phyloP scores from a whole-genome alignment of 2,113 vertebrate genomes.

The Ranitomeya imitator region DNA sequence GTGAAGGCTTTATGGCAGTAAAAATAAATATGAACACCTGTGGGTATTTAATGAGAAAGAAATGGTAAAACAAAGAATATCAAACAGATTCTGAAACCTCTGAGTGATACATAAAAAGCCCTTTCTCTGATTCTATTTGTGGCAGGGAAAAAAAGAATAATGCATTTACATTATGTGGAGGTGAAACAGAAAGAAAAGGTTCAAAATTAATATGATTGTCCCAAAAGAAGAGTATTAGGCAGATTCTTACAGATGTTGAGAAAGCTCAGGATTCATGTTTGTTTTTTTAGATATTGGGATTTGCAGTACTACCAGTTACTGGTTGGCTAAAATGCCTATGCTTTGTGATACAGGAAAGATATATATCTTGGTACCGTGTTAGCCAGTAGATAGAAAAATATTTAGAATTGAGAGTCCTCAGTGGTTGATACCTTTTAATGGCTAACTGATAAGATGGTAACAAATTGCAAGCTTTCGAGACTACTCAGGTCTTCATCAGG shows the following conservation, averaged over 20 bases:
- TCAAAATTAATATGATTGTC: neutral
- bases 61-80: neutral
- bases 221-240: neutral
- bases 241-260: neutral
- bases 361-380: too few relatives aligned
- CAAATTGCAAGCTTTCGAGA: too few relatives aligned
- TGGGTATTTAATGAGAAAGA: constrained; percentile 19
- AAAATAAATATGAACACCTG: constrained; percentile 38
- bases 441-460: too few relatives aligned
- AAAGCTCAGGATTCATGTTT: neutral
- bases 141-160: neutral
- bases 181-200: neutral
- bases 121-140: neutral
- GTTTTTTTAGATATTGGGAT: neutral
- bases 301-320: neutral
- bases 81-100: neutral
- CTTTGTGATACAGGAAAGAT: too few relatives aligned
- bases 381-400: too few relatives aligned
- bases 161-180: neutral
- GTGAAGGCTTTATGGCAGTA: neutral
- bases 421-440: too few relatives aligned
- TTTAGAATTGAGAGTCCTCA: too few relatives aligned
- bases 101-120: neutral
- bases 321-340: neutral
- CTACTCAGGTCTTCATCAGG: too few relatives aligned